A percentile compares a stretch with the other conserved stretches of the same genome.
Conservation (phyloP, 2,113 vertebrate genomes). For the Rhea americana region DNA sequence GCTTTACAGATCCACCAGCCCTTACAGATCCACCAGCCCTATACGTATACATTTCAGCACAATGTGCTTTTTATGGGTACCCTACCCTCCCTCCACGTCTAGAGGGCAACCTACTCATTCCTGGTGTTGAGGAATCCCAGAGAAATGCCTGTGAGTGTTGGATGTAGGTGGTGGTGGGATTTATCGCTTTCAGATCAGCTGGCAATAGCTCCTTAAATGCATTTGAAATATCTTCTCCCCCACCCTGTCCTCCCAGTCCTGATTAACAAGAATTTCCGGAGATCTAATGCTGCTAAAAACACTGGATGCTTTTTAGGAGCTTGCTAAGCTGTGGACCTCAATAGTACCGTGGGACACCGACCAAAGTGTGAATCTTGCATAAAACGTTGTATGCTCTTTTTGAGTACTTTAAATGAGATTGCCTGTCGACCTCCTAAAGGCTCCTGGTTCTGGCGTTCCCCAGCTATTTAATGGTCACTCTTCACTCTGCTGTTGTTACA, state of each 20-base stretch:
- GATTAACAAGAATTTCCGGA: not conserved
- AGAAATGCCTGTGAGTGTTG: not conserved
- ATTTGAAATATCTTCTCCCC: not conserved
- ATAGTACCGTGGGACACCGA: not conserved
- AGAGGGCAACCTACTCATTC: not conserved
- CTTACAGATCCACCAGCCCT: not conserved
- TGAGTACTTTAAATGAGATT: not conserved
- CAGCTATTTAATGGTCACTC: not conserved
- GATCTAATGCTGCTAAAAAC: accelerated
- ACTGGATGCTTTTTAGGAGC: not conserved
- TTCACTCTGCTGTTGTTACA: accelerated
- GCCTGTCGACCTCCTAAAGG: not conserved
- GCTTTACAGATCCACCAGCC: not conserved
- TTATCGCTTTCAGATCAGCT: not conserved
- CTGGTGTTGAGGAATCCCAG: not conserved
- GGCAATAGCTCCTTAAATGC: not conserved
- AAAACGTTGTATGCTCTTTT: not conserved
- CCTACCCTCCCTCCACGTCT: not conserved
- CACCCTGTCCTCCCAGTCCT: not conserved
- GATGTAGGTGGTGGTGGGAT: not conserved
- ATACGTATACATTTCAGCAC: not conserved
- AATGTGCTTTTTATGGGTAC: not conserved
- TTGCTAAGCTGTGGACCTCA: not conserved
- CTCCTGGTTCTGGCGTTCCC: not conserved
- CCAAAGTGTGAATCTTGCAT: not conserved